Base-by-base conservation (phyloP, 2,888 invertebrate species). In the Drosophila incognita region DNA sequence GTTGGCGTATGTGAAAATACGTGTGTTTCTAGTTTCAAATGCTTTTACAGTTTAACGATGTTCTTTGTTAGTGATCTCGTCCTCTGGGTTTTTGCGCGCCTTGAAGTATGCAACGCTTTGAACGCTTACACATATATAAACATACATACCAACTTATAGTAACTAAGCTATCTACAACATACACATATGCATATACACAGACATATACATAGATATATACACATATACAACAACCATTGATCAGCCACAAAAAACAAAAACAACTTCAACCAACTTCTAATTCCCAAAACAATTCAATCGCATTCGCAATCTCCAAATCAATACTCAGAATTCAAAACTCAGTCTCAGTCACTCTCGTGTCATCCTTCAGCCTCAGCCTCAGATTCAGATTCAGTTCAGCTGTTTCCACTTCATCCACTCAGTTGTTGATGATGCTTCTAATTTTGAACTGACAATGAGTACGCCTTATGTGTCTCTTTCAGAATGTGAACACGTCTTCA, bases 401-500 rank as follows among this genome's bases (percentile, higher is more conserved):
- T 53, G 42, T 59, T 42, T 38, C 57, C 66, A 59, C 68, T 61
- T 49, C 62, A 69, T 87, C 69, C 75, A 85, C 79, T 83, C 81
- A 79, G 85, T 89, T 89, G 89, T 82, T 85, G 86, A 86, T 85
- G 87, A 85, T 85, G 79, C 82, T 82, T 82, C 80, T 82, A 82
- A 89, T 76, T 38, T 83, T 86, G 84, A 87, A 87, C 90, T 87
- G 87, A 86, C 90, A 87, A 85, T 81, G 88, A 92, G 91, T 91
- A 92, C 91, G 90, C 89, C 89, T 91, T 91, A 83, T 86, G 90
- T 91, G 85, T 92, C 90, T 92, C 91, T 92, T 92, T 92, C 92
- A 92, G 92, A 92, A 92, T 90, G 89, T 91, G 91, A 92, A 92
- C 86, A 89, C 87, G 83, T 81, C 87, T 89, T 92, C 90, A 92